phyloP scores from a whole-genome alignment of 2,797 vertebrate genomes.

The Simalia tracyae region DNA sequence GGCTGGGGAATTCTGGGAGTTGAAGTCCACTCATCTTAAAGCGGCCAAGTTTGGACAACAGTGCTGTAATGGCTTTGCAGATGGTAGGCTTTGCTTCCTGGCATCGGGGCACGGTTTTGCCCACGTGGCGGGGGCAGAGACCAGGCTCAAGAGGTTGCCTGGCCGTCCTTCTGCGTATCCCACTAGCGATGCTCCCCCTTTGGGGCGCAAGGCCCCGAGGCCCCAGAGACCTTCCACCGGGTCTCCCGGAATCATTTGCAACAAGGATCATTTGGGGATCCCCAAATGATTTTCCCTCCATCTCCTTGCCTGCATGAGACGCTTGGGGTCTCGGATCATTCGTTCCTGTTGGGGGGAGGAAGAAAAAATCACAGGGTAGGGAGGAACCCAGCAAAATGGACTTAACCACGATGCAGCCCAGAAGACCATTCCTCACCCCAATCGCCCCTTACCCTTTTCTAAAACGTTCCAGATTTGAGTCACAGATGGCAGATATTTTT shows the following conservation, averaged over 20 bases:
- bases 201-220: too few species aligned
- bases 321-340: background rate
- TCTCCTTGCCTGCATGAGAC: too few species aligned
- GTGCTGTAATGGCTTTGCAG: too few species aligned
- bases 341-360: background rate
- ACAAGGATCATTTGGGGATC: background rate
- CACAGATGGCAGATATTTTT: conserved; percentile 71
- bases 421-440: background rate
- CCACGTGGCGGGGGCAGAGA: too few species aligned
- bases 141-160: too few species aligned
- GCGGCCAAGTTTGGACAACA: too few species aligned
- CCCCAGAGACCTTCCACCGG: background rate
- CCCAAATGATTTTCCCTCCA: background rate
- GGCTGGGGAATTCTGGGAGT: too few species aligned
- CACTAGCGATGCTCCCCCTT: background rate
- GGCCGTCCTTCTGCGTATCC: background rate
- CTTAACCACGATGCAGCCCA: background rate
- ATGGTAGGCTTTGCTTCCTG: too few species aligned
- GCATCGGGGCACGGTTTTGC: too few species aligned
- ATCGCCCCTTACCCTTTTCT: background rate
- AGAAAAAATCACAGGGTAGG: too few species aligned
- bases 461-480: conserved; percentile 36
- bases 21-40: too few species aligned
- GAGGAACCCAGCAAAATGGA: too few species aligned
- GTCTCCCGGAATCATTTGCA: background rate